Conservation (phyloP, 2,797 vertebrate species). For the Toxotes lorentzi region DNA sequence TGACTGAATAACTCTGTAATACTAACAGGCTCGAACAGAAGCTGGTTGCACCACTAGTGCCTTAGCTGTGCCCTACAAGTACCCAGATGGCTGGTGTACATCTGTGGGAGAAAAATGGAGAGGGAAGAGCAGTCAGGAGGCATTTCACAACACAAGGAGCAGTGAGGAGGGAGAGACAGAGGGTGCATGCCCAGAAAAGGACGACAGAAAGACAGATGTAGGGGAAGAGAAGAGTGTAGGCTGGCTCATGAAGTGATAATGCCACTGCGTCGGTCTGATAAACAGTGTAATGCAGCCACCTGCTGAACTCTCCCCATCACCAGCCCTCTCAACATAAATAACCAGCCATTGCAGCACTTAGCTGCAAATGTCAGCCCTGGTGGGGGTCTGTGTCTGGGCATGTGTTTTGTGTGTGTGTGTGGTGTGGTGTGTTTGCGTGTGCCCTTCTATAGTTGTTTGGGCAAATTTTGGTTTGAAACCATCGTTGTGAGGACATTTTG, state of each 20-base stretch:
- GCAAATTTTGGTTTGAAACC: too few species aligned
- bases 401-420: slow-evolving; percentile 41
- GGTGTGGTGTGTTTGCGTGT: slow-evolving; percentile 24
- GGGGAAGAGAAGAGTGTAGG: slow-evolving; percentile 9
- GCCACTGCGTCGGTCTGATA: slow-evolving; percentile 70
- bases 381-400: slow-evolving; percentile 62
- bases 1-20: slow-evolving; percentile 36
- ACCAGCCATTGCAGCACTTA: slow-evolving; percentile 76
- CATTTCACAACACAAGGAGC: slow-evolving; percentile 72
- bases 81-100: slow-evolving; percentile 70
- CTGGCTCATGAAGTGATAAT: slow-evolving; percentile 72
- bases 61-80: slow-evolving; percentile 61
- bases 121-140: slow-evolving; percentile 70
- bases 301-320: slow-evolving; percentile 76
- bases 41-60: slow-evolving; percentile 47
- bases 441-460: neutral
- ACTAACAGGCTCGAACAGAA: slow-evolving; percentile 41
- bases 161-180: slow-evolving; percentile 44
- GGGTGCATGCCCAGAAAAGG: slow-evolving; percentile 50
- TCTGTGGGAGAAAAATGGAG: slow-evolving; percentile 61
- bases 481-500: too few species aligned
- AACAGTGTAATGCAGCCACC: slow-evolving; percentile 78
- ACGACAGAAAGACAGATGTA: slow-evolving; percentile 50
- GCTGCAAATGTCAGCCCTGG: slow-evolving; percentile 80
- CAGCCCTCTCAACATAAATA: slow-evolving; percentile 74